phyloP scores from a whole-genome alignment of 2,113 vertebrate genomes.

The Caranx ignobilis region DNA sequence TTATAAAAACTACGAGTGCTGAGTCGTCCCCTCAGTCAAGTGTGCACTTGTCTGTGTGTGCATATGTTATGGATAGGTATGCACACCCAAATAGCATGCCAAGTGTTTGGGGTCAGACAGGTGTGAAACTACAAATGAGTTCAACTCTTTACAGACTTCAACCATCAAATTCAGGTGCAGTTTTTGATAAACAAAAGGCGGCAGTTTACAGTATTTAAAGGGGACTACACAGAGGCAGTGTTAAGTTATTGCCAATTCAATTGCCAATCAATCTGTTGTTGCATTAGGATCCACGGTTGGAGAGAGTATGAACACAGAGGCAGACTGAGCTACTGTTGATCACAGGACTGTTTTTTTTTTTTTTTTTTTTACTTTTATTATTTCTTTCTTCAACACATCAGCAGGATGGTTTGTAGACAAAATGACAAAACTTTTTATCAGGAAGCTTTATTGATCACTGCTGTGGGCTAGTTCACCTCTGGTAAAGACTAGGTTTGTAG shows the following conservation, averaged over 20 bases:
- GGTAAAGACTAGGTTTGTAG: neutral
- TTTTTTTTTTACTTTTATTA: neutral
- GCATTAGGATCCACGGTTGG: neutral
- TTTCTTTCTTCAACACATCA: neutral
- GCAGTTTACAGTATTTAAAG: too few relatives aligned
- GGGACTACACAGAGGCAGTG: neutral
- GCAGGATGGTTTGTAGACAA: neutral
- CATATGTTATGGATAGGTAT: conserved; percentile 29
- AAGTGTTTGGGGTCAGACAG: conserved; percentile 68
- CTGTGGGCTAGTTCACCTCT: neutral
- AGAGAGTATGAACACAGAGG: neutral
- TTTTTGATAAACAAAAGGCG: conserved; percentile 1
- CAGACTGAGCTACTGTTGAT: neutral
- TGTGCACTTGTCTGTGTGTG: neutral
- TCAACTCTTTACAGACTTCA: conserved; percentile 20
- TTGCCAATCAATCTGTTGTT: neutral
- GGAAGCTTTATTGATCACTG: neutral
- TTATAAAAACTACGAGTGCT: neutral
- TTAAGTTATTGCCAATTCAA: neutral
- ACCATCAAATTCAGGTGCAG: conserved; percentile 14
- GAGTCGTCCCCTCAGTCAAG: neutral
- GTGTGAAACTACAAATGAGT: conserved; percentile 63
- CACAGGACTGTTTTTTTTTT: neutral
- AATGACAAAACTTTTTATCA: too few relatives aligned
- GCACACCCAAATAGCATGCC: conserved; percentile 15